Evolutionary conservation across 2,797 vertebrate genomes (phyloP), one percentile per base, ranked within the genome.

Genomic region (Neoniphon sammara): DNA sequence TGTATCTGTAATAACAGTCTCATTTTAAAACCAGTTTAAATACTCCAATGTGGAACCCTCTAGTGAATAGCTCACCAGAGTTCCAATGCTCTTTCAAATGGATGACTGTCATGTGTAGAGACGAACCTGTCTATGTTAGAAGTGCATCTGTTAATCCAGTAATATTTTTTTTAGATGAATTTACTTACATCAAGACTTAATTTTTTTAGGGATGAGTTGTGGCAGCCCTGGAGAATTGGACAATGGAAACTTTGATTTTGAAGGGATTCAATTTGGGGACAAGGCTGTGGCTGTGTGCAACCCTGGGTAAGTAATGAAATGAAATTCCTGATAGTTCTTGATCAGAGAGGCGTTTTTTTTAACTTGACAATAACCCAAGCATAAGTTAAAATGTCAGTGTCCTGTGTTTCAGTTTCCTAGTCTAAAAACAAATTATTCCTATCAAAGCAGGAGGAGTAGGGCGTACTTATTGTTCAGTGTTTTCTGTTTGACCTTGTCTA

Each of bases 131-230:
- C 34, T n/a, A 18, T 36, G 21, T 46, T 42, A 11, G 39, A 11
- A 36, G 49, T 17, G n/a, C 4, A 4, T 53, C 2, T 27, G 0
- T 1, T 12, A 50, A 30, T 30, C 2, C 0, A 50, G 2, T 9
- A 1, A 6, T 63, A 39, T 53, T 42, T 60, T 42, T 60, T 27
- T n/a, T 2, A 5, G 4, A n/a, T 15, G 42, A 52, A 31, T 46
- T 20, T 25, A 27, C 21, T 53, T 27, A 27, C 25, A 27, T 2
- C 25, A 27, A 27, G 25, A 27, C 25, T 27, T 27, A 27, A 27
- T 2, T 62, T 46, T 64, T 65, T 6, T 52, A 92, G 91, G 1
- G 10, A 65, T 0, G 0, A 23, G 0, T 27, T 94, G 93, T 87
- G 83, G 85, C 12, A 0, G 3, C 27, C 7, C 3, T 46, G 70